Conservation (phyloP, 2,797 vertebrate genomes). For the Novumbra hubbsi region DNA sequence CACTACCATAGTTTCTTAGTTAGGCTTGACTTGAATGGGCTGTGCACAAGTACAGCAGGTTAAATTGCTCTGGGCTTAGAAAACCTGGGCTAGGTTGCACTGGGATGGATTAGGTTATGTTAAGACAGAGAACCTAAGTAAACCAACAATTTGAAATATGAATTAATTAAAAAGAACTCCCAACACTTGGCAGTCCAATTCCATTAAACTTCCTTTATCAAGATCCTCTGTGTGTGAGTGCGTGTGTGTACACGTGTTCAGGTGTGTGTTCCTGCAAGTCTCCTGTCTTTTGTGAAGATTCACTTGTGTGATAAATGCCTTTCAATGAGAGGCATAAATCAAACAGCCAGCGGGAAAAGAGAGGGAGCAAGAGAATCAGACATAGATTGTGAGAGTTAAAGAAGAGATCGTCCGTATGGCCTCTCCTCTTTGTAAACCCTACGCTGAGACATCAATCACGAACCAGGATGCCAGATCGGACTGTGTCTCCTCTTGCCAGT, state of each 20-base stretch:
- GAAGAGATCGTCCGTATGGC: slow-evolving; percentile 64
- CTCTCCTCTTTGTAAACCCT: slow-evolving; percentile 63
- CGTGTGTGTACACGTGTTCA: slow-evolving; percentile 7
- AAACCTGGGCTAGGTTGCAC: background rate
- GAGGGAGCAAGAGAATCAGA: slow-evolving; percentile 25
- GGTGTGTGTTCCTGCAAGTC: slow-evolving; percentile 10
- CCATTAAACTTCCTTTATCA: background rate
- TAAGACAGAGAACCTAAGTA: background rate
- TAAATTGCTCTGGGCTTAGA: background rate
- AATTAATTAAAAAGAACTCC: too few species aligned
- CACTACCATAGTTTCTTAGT: background rate
- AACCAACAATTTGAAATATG: too few species aligned
- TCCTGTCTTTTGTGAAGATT: slow-evolving; percentile 12
- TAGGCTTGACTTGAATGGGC: too few species aligned
- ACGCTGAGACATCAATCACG: slow-evolving; percentile 64
- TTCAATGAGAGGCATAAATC: slow-evolving; percentile 57
- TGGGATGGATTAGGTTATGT: background rate
- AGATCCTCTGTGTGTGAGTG: background rate
- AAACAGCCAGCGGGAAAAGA: slow-evolving; percentile 39
- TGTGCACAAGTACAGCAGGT: background rate
- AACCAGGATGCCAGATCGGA: slow-evolving; percentile 15
- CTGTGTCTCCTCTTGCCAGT: slow-evolving; percentile 49
- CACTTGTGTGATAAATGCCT: slow-evolving; percentile 56
- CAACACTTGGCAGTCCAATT: too few species aligned
- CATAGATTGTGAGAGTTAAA: slow-evolving; percentile 59